Conservation (phyloP, 2,888 invertebrate species). For the Rhabditoides inermis region DNA sequence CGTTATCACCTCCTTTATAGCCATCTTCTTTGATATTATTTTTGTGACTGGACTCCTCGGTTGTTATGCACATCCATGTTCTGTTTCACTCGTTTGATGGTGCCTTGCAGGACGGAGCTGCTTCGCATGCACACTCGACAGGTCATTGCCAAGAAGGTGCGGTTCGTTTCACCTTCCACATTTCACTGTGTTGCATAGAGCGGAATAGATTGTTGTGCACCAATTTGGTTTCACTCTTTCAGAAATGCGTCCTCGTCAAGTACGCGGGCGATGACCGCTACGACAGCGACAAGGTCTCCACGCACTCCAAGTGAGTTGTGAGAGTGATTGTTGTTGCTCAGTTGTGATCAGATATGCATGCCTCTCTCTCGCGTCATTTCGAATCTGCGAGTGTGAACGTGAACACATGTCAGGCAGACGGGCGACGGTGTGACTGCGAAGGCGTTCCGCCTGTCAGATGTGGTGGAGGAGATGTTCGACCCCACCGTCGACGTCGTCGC, state of each 20-base stretch:
- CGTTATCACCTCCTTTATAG: too few species aligned
- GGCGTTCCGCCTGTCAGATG: constrained; percentile 49
- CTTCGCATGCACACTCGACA: constrained; percentile 28
- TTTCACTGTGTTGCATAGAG: too few species aligned
- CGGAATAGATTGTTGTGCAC: too few species aligned
- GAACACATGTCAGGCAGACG: not conserved
- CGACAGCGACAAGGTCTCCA: constrained; percentile 7
- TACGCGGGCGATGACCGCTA: constrained; percentile 30
- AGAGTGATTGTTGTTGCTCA: too few species aligned
- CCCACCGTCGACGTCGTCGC: constrained; percentile 57
- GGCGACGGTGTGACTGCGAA: constrained; percentile 17
- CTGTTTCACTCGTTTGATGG: too few species aligned
- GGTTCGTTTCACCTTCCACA: too few species aligned
- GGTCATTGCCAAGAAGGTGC: constrained; percentile 24
- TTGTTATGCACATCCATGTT: not conserved
- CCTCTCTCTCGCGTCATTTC: not conserved
- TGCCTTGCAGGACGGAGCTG: constrained; percentile 27
- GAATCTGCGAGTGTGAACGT: not conserved
- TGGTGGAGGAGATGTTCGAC: constrained; percentile 31
- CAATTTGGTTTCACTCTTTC: too few species aligned
- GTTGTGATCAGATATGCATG: too few species aligned
- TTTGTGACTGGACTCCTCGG: too few species aligned
- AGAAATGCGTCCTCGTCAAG: constrained; percentile 29
- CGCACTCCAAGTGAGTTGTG: constrained; percentile 6
- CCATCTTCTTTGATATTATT: too few species aligned